phyloP scores from a whole-genome alignment of 2,113 vertebrate species.

The Melanostigma gelatinosum region DNA sequence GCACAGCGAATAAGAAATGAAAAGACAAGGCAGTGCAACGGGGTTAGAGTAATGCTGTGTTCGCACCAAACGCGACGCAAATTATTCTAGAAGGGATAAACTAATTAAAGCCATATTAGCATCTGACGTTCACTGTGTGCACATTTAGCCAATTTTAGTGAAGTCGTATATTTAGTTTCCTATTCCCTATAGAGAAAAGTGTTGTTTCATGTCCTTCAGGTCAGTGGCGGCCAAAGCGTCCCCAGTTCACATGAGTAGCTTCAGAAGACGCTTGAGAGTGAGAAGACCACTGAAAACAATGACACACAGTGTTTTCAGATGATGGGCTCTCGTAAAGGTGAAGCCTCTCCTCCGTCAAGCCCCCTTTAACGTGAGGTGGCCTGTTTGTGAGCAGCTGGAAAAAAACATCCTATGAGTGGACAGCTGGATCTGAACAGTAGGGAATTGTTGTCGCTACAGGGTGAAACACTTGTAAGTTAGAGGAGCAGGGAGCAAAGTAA shows the following conservation, averaged over 20 bases:
- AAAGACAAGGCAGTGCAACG: not conserved
- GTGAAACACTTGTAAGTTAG: slow-evolving; percentile 55
- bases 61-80: too few relatives aligned
- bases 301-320: slow-evolving; percentile 45
- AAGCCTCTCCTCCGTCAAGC: slow-evolving; percentile 15
- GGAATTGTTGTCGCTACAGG: slow-evolving; percentile 70
- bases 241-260: not conserved
- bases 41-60: not conserved
- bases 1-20: not conserved
- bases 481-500: slow-evolving; percentile 36
- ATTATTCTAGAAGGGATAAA: not conserved
- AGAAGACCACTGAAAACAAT: slow-evolving; percentile 36
- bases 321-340: slow-evolving; percentile 35
- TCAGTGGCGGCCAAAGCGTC: slow-evolving; percentile 1
- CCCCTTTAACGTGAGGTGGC: slow-evolving; percentile 67
- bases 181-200: slow-evolving; percentile 21
- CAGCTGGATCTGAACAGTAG: slow-evolving; percentile 67
- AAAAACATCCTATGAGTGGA: slow-evolving; percentile 76
- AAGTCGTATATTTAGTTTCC: not conserved
- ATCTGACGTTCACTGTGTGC: slow-evolving; percentile 1
- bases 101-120: not conserved
- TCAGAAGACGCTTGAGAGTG: slow-evolving; percentile 25
- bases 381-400: slow-evolving; percentile 75
- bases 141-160: not conserved
- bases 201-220: slow-evolving; percentile 26